phyloP scores from a whole-genome alignment of 2,113 vertebrate species.

The Potamarius usumacintae region DNA sequence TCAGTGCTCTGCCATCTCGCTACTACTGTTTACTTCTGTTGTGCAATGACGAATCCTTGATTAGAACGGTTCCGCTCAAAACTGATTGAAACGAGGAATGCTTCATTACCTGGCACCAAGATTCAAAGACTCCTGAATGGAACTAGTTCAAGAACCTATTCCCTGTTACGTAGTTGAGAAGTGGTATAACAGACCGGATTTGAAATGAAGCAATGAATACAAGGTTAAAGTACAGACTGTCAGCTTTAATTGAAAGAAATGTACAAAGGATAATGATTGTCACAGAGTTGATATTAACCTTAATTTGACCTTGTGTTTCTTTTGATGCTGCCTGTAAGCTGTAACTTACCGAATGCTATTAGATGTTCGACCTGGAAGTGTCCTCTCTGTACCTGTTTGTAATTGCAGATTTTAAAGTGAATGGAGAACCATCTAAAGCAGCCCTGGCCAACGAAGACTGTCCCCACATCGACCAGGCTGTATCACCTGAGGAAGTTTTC shows the following conservation, averaged over 20 bases:
- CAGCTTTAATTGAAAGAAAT: not conserved
- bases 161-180: too few species aligned
- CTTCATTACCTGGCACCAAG: too few species aligned
- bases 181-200: not conserved
- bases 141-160: too few species aligned
- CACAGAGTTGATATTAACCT: not conserved
- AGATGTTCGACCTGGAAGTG: not conserved
- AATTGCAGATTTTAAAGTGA: slow-evolving; percentile 96
- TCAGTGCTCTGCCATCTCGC: too few species aligned
- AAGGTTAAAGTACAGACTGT: not conserved
- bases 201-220: not conserved
- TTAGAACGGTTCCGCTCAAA: too few species aligned
- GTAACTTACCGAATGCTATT: not conserved
- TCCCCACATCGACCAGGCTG: slow-evolving; percentile 98
- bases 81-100: too few species aligned
- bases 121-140: too few species aligned
- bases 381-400: slow-evolving; percentile 80
- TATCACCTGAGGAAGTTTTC: slow-evolving; percentile 97
- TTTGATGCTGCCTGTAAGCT: not conserved
- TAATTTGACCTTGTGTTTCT: not conserved
- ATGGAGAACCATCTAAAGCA: slow-evolving; percentile 94
- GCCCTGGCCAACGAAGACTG: slow-evolving; percentile 98
- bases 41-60: too few species aligned
- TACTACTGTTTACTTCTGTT: too few species aligned
- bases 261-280: not conserved